Conservation (phyloP, 2,888 invertebrate genomes). For the Cryptocheilus praepositus region DNA sequence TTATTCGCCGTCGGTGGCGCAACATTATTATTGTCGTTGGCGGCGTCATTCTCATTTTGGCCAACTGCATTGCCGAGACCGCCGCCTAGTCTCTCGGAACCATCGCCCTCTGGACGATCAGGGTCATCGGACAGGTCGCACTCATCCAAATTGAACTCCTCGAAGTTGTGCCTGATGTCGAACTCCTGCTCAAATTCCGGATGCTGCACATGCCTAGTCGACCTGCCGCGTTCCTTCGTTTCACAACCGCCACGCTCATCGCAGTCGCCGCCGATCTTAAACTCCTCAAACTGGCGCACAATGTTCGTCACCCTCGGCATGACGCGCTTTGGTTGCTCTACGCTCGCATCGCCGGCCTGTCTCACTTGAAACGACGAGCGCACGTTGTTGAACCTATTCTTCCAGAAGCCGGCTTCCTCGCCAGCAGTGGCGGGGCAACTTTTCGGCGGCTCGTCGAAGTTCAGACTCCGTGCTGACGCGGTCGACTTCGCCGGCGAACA, state of each 20-base stretch:
- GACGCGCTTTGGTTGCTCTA: conserved; percentile 33
- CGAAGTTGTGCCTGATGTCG: conserved; percentile 85
- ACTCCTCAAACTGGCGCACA: conserved; percentile 72
- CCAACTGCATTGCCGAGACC: conserved; percentile 58
- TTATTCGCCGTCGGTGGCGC: conserved; percentile 68
- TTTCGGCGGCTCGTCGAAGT: conserved; percentile 61
- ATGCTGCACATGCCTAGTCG: conserved; percentile 55
- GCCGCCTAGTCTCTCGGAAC: conserved; percentile 68
- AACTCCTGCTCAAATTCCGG: conserved; percentile 75
- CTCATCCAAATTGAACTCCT: conserved; percentile 87
- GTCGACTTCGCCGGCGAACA: conserved; percentile 48
- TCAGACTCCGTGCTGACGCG: conserved; percentile 55
- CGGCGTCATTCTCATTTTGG: conserved; percentile 73
- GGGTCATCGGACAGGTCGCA: conserved; percentile 78
- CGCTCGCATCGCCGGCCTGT: conserved; percentile 38
- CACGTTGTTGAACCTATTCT: conserved; percentile 59
- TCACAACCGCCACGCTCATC: conserved; percentile 33
- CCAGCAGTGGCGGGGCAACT: conserved; percentile 27
- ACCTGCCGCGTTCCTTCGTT: conserved; percentile 44
- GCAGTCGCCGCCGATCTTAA: conserved; percentile 68
- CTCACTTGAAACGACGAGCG: conserved; percentile 60
- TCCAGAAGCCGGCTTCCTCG: conserved; percentile 55
- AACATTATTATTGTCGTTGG: conserved; percentile 69
- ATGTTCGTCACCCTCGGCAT: conserved; percentile 67
- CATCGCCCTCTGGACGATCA: conserved; percentile 67